phyloP scores from a whole-genome alignment of 2,113 vertebrate genomes.

The Gallinago jamesoni region DNA sequence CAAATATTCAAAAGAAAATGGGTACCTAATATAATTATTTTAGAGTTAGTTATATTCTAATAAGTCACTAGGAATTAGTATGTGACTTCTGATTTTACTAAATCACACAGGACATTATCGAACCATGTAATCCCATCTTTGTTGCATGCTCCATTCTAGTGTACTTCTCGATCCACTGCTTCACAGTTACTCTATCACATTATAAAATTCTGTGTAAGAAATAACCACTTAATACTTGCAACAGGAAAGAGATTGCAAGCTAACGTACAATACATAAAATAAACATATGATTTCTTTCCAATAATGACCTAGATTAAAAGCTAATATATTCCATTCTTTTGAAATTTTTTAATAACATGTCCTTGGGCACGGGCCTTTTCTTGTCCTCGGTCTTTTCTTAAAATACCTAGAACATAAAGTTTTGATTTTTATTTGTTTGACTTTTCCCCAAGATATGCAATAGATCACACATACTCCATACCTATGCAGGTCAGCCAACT shows the following conservation, averaged over 20 bases:
- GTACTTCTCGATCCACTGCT: background rate
- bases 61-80: background rate
- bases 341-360: background rate
- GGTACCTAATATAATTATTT: background rate
- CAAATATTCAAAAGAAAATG: background rate
- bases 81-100: background rate
- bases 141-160: background rate
- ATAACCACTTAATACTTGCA: background rate
- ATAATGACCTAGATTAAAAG: background rate
- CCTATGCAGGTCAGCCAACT: conserved; percentile 95
- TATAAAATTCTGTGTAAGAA: background rate
- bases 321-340: background rate
- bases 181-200: background rate
- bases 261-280: background rate
- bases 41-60: background rate
- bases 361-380: background rate
- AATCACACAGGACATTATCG: background rate
- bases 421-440: background rate
- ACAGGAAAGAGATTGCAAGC: background rate
- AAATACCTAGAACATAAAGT: background rate
- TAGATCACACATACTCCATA: conserved; percentile 32
- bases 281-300: background rate
- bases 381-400: background rate
- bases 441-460: background rate
- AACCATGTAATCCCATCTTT: background rate